phyloP scores from a whole-genome alignment of 2,888 invertebrate species.

The Cacoxenus indagator region DNA sequence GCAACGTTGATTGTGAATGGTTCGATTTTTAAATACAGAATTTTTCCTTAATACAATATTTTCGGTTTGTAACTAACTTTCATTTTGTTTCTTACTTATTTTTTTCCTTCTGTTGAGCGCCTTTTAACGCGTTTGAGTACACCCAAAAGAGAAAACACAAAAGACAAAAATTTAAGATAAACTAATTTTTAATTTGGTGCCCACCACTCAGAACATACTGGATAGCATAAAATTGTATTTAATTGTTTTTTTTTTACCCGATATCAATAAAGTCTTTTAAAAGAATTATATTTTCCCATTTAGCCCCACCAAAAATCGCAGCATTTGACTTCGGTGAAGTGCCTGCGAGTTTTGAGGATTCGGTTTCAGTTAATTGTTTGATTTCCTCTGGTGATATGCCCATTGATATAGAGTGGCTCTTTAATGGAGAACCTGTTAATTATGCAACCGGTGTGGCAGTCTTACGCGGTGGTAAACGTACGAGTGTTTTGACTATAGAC shows the following conservation, averaged over 20 bases:
- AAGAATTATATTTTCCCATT: no score
- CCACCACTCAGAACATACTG: neutral
- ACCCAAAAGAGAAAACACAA: no score
- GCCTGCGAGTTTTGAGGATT: constrained; percentile 80
- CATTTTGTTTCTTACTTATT: neutral
- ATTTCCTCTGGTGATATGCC: constrained; percentile 80
- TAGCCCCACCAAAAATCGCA: constrained; percentile 83
- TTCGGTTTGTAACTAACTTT: neutral
- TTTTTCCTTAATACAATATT: neutral
- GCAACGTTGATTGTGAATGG: constrained; percentile 80
- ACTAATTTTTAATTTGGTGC: no score
- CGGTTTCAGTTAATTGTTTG: constrained; percentile 79
- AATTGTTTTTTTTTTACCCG: no score
- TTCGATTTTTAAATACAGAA: constrained; percentile 19
- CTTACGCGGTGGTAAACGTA: constrained; percentile 71
- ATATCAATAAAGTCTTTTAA: no score
- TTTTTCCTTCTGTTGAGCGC: no score
- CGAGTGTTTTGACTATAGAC: constrained; percentile 77
- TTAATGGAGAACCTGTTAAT: constrained; percentile 62
- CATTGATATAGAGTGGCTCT: constrained; percentile 78
- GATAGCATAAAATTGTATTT: no score
- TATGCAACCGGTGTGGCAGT: constrained; percentile 62
- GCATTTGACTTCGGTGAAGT: constrained; percentile 83
- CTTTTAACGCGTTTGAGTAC: no score
- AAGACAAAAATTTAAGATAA: no score